Base-by-base conservation (phyloP, 2,113 vertebrate genomes). In the Odocoileus virginianus region DNA sequence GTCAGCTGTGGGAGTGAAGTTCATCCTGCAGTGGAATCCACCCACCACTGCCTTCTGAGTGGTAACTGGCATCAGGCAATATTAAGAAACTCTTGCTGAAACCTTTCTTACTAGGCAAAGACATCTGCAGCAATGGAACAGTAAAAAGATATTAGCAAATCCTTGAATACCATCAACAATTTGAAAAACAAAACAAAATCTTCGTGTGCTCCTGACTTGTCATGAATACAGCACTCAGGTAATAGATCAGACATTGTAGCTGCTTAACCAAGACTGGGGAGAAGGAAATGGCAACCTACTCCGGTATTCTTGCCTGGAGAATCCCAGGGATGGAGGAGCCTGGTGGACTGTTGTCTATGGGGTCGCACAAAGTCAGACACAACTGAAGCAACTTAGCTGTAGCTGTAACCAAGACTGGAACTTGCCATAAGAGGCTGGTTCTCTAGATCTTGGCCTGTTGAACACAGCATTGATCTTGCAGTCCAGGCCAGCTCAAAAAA, bases 1-100 rank as follows among this genome's bases (percentile, higher is more conserved):
- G 99, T 99, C 99, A 99, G 98, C 98, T 87, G 96, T 98, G 98
- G 98, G 98, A 99, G 98, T 98, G 98, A 99, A 98, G 98, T 99
- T 98, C 98, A 99, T 98, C 98, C 97, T 98, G 98, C 98, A 98
- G 95, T 97, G 90, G 95, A 98, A 98, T 97, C 97, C 97, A 98
- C 97, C 89, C 97, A 98, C 98, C 85, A 91, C 98, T 94, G 98
- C 98, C 97, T 98, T 98, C 94, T 97, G 98, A 99, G 98, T 89
- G 67, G 98, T 98, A 98, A 98, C 98, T 98, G 97, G 96, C 97
- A 97, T 90, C 90, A 97, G 98, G 98, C 96, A 97, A 91, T 97
- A 98, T 97, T 98, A 98, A 97, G 96, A 98, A 98, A 98, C 50
- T 50, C 14, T 82, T 96, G 87, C 89, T 96, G 95, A 98, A 98